Percentiles rank a stretch among this genome's conserved stretches.
phyloP scores from a whole-genome alignment of 2,113 vertebrate genomes.

The Syngnathus typhle region DNA sequence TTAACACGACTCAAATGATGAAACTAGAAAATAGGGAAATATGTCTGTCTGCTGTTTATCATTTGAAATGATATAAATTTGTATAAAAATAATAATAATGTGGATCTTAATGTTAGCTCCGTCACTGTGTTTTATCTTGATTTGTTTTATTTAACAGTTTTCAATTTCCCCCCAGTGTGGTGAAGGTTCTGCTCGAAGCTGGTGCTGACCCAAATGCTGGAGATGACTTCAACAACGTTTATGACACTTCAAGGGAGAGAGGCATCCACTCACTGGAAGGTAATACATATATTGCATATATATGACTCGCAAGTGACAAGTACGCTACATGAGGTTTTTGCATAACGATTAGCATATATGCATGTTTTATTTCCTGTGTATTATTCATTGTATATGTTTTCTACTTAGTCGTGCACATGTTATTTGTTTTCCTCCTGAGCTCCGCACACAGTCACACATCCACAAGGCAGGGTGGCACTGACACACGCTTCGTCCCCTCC shows the following conservation, averaged over 20 bases:
- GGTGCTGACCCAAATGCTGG: constrained; percentile 87
- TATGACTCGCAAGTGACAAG: constrained; percentile 56
- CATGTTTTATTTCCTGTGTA: constrained; percentile 61
- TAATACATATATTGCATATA: constrained; percentile 67
- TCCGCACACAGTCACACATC: constrained; percentile 21
- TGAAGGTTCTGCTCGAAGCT: constrained; percentile 79
- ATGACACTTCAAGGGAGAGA: constrained; percentile 84
- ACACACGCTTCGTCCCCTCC: constrained; percentile 25
- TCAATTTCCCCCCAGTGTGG: constrained; percentile 64
- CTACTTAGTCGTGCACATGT: constrained; percentile 45
- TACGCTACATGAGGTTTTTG: constrained; percentile 46
- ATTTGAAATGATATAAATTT: neutral
- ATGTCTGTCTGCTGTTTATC: too few relatives aligned
- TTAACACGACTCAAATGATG: neutral
- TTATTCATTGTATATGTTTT: constrained; percentile 60
- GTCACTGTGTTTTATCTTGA: neutral
- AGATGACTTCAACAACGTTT: constrained; percentile 90
- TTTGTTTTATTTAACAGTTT: constrained; percentile 15
- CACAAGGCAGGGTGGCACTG: constrained; percentile 26
- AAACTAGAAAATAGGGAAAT: neutral
- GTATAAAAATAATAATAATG: neutral
- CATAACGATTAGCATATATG: constrained; percentile 72
- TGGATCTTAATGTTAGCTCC: neutral
- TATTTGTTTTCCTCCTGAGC: constrained; percentile 59
- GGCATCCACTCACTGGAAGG: constrained; percentile 92